phyloP scores from a whole-genome alignment of 2,113 vertebrate species.

The Tachysurus vachellii region DNA sequence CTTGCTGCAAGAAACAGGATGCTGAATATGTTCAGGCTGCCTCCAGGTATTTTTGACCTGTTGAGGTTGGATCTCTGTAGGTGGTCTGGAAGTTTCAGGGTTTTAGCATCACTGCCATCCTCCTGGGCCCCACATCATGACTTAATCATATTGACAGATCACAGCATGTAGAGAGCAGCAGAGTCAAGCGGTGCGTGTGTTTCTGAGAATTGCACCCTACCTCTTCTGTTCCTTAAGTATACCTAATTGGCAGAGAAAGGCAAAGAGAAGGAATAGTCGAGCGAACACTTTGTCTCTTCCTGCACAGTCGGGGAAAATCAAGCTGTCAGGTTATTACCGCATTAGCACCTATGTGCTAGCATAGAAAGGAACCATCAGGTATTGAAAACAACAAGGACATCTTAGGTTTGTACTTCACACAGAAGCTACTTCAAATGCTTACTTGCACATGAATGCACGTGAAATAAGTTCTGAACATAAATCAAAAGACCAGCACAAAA shows the following conservation, averaged over 20 bases:
- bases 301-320: background rate
- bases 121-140: conserved; percentile 2
- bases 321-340: background rate
- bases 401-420: background rate
- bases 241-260: conserved; percentile 62
- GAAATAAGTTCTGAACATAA: background rate
- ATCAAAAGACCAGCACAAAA: background rate
- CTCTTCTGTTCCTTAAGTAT: conserved; percentile 44
- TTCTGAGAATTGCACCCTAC: conserved; percentile 56
- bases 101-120: conserved; percentile 15
- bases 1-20: background rate
- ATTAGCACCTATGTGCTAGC: background rate
- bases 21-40: conserved; percentile 51
- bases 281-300: conserved; percentile 37
- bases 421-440: background rate
- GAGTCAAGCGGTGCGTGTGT: conserved; percentile 66
- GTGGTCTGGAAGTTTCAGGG: background rate
- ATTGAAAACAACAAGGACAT: conserved; percentile 9
- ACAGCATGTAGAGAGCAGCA: conserved; percentile 59
- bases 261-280: conserved; percentile 28
- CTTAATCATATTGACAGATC: conserved; percentile 70
- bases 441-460: background rate
- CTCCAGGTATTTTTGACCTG: conserved; percentile 37
- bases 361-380: background rate
- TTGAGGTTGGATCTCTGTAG: conserved; percentile 3